Percentiles rank a stretch among this genome's conserved stretches.
These are phyloP conservation scores for Popillia japonica DNA, from an alignment of 1,140 invertebrate genomes.

Conservation along the genomic window DNA sequence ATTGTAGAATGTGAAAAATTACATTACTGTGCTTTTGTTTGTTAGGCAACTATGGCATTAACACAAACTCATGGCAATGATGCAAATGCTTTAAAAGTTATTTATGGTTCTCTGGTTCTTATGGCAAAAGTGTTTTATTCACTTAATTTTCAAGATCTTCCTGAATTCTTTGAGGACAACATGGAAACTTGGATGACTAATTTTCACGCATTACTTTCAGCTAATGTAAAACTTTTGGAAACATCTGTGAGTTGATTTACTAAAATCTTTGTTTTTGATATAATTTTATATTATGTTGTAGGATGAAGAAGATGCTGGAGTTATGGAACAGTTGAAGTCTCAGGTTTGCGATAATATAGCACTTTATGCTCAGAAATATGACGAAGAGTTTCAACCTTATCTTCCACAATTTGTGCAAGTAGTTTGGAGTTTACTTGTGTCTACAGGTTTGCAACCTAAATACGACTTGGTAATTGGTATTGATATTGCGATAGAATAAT, in stretches of 20 bases:
- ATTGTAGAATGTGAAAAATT: background rate
- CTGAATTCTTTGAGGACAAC: conserved; percentile 98
- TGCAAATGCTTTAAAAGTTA: conserved; percentile 81
- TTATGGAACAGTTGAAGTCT: conserved; percentile 90
- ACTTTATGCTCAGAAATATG: conserved; percentile 96
- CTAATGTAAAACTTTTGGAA: conserved; percentile 78
- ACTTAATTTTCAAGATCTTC: conserved; percentile 95
- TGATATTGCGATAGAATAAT: conserved; percentile 41
- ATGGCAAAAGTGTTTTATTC: conserved; percentile 98
- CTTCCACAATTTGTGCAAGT: conserved; percentile 90
- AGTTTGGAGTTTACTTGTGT: conserved; percentile 90
- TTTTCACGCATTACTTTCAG: conserved; percentile 82
- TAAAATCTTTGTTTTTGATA: background rate
- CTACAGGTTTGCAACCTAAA: conserved; percentile 85
- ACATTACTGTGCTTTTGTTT: conserved; percentile 40
- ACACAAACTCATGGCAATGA: conserved; percentile 81
- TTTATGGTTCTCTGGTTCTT: conserved; percentile 88
- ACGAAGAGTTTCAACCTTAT: conserved; percentile 93
- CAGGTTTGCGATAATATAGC: conserved; percentile 96
- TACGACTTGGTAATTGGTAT: conserved; percentile 81
- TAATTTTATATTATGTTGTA: conserved; percentile 53
- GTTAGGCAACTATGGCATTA: conserved; percentile 85
- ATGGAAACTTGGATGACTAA: conserved; percentile 94
- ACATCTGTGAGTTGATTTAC: conserved; percentile 64
- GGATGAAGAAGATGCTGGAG: conserved; percentile 88